phyloP scores from a whole-genome alignment of 1,140 invertebrate species.

The Contarinia nasturtii region DNA sequence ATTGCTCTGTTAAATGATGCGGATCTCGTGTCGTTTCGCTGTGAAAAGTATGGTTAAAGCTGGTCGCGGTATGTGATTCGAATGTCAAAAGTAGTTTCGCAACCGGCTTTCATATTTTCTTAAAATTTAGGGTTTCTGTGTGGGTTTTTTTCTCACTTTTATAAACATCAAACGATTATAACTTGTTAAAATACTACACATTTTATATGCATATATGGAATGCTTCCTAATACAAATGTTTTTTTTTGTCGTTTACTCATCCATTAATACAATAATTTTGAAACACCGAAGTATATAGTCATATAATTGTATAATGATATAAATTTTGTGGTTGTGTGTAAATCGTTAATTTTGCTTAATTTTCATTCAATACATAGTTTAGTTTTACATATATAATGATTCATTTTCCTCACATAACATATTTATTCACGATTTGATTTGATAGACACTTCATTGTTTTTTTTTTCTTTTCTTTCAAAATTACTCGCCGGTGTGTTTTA shows the following conservation, averaged over 20 bases:
- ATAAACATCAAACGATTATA: conserved; percentile 6
- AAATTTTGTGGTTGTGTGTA: conserved; percentile 6
- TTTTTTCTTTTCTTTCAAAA: conserved; percentile 12
- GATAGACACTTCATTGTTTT: conserved; percentile 4
- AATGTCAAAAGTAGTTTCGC: background rate
- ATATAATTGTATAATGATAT: conserved; percentile 2
- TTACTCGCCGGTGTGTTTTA: conserved; percentile 24
- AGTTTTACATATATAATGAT: conserved; percentile 5
- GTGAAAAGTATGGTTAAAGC: too few relatives aligned
- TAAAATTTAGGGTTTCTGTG: conserved; percentile 4
- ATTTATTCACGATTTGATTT: conserved; percentile 8
- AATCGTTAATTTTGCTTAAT: too few relatives aligned
- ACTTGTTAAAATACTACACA: conserved; percentile 6
- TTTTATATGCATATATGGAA: conserved; percentile 1
- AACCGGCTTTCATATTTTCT: background rate
- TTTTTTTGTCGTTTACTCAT: background rate
- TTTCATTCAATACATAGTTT: too few relatives aligned
- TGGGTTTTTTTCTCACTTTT: conserved; percentile 4
- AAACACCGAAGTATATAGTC: background rate
- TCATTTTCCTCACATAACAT: conserved; percentile 4
- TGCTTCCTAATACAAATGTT: background rate
- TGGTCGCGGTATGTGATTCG: background rate
- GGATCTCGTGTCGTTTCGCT: too few relatives aligned
- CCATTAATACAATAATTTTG: background rate
- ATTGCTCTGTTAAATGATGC: too few relatives aligned